Percentiles rank a stretch among this genome's conserved stretches.
phyloP scores from a whole-genome alignment of 2,113 vertebrate genomes.

The Macroglossus sobrinus region DNA sequence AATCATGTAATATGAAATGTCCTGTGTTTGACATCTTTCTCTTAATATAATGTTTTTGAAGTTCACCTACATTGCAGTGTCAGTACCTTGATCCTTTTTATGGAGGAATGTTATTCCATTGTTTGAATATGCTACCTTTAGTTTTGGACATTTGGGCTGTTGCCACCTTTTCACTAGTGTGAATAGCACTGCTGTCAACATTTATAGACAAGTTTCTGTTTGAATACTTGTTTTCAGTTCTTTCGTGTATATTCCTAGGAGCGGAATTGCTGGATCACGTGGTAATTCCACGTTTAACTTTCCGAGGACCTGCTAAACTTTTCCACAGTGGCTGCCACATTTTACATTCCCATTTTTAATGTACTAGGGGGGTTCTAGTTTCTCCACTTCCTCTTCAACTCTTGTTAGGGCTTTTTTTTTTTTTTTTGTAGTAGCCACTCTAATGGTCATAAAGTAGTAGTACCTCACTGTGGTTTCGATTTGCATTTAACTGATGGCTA shows the following conservation, averaged over 20 bases:
- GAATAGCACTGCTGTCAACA: background rate
- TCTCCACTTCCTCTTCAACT: background rate
- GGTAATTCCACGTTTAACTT: background rate
- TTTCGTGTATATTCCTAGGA: background rate
- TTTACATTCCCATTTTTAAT: accelerated
- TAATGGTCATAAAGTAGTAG: too few relatives aligned
- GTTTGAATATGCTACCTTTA: accelerated
- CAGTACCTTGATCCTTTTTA: accelerated
- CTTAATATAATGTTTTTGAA: background rate
- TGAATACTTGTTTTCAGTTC: background rate
- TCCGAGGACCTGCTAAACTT: background rate
- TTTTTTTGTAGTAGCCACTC: background rate
- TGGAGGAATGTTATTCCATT: background rate
- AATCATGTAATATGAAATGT: accelerated
- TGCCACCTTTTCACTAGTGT: background rate
- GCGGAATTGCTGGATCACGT: too few relatives aligned
- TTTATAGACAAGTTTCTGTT: background rate
- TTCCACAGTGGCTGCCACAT: background rate
- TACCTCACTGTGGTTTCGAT: background rate
- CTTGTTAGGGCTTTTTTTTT: background rate
- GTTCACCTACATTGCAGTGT: background rate
- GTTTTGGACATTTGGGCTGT: background rate
- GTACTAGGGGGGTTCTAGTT: background rate
- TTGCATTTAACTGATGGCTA: background rate
- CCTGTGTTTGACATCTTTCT: background rate